Conservation (phyloP, 2,888 invertebrate genomes). For the Hemicrepidius hirtus region DNA sequence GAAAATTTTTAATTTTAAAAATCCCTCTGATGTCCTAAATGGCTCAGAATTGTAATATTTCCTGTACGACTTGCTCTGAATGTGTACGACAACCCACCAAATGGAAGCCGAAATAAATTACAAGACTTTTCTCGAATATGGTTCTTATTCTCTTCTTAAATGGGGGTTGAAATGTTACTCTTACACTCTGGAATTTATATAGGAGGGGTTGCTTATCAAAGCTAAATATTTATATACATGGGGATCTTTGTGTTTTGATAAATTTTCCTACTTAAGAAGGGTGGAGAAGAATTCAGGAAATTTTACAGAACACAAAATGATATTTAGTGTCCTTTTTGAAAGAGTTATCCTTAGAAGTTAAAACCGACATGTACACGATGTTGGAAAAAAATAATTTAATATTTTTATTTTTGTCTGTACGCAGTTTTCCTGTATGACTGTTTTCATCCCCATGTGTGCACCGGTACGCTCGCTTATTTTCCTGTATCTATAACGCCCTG, state of each 20-base stretch:
- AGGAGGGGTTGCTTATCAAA: slow-evolving; percentile 14
- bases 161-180: slow-evolving; percentile 13
- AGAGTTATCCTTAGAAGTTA: no score
- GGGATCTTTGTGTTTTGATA: slow-evolving; percentile 38
- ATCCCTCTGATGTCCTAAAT: slow-evolving; percentile 8
- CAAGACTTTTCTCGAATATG: slow-evolving; percentile 9
- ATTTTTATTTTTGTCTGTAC: no score
- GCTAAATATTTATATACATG: slow-evolving; percentile 31
- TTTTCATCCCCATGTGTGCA: no score
- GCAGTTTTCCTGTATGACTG: no score
- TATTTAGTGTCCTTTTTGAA: no score
- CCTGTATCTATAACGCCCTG: no score
- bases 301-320: no score
- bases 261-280: slow-evolving; percentile 27
- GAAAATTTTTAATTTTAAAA: slow-evolving; percentile 21
- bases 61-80: neutral
- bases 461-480: no score
- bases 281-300: no score
- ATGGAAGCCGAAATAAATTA: slow-evolving; percentile 14
- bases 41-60: slow-evolving; percentile 25
- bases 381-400: no score
- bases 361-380: no score
- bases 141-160: slow-evolving; percentile 10
- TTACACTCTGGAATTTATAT: neutral
- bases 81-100: slow-evolving; percentile 16